Evolutionary conservation across 2,888 invertebrate genomes (phyloP), one percentile per base, ranked within the genome.

Genomic region (Parnassius mnemosyne): DNA sequence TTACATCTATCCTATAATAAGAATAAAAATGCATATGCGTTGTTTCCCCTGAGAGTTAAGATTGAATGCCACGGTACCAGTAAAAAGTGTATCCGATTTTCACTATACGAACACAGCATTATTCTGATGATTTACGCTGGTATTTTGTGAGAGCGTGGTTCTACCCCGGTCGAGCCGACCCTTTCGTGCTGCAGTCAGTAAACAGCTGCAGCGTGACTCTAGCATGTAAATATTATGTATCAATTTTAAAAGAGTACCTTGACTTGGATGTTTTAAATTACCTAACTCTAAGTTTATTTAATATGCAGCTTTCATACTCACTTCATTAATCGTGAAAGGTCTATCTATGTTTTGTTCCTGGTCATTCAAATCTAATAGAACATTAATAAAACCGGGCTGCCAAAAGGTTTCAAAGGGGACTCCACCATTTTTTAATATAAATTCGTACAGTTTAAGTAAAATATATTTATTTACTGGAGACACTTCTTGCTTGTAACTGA

Each of bases 371-470:
- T 59, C 53, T 51, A 63, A 53, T 47, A 63, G 10, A 3, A 51
- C 42, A 16, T 56, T 42, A 43, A 63, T 13, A 53, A 60, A 63
- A 41, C 42, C 56, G 0, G 59, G 56, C 5, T 53, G 42, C 12
- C 42, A 20, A 3, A 63, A 42, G n/a, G 10, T 49, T 10, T 59
- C 20, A 11, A 46, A 56, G 0, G 55, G 44, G 10, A 20, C 50
- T n/a, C 34, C 60, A 25, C 53, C 53, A 47, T 56, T 55, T 41
- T 34, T 53, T 3, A 46, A 41, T 52, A 63, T 47, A 55, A 55
- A 63, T 44, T 63, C 54, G 13, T 55, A 55, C 20, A 54, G 50
- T 25, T 59, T 59, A 1, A 63, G 49, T 49, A 63, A 52, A 41
- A 63, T 53, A 9, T 56, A 63, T 63, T 56, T 60, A 11, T 49